phyloP scores from a whole-genome alignment of 2,113 vertebrate genomes.

The Gorilla gorilla region DNA sequence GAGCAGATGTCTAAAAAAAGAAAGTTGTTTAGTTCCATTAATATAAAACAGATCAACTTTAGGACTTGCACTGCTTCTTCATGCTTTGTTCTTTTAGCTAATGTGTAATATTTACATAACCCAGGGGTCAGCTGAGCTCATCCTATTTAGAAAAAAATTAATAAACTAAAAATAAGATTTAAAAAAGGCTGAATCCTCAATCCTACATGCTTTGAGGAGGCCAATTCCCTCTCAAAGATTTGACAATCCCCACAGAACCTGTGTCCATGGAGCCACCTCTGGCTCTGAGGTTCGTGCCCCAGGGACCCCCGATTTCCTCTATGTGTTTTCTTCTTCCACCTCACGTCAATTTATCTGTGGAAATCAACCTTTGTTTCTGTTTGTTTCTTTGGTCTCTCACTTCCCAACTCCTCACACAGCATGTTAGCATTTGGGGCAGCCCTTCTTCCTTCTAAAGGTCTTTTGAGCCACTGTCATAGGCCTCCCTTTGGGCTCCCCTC shows the following conservation, averaged over 20 bases:
- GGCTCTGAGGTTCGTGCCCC: not conserved
- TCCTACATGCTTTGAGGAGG: not conserved
- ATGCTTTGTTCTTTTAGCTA: not conserved
- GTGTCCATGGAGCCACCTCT: not conserved
- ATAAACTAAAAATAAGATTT: not conserved
- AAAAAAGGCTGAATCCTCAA: not conserved
- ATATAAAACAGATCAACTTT: not conserved
- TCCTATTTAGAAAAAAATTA: not conserved
- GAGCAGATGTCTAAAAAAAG: not conserved
- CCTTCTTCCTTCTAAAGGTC: not conserved
- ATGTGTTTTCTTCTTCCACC: not conserved
- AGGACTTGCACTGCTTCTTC: not conserved
- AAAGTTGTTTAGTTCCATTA: not conserved
- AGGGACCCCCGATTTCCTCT: not conserved
- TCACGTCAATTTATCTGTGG: not conserved
- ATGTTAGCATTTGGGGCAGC: not conserved
- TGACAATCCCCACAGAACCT: not conserved
- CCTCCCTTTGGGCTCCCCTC: not conserved
- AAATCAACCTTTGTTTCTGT: not conserved
- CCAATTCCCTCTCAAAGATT: not conserved
- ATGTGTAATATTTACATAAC: not conserved
- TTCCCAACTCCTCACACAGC: too few species aligned
- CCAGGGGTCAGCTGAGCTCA: not conserved
- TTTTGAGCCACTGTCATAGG: not conserved
- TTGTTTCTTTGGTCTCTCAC: not conserved